phyloP scores from a whole-genome alignment of 2,113 vertebrate genomes.

The Grus americana region DNA sequence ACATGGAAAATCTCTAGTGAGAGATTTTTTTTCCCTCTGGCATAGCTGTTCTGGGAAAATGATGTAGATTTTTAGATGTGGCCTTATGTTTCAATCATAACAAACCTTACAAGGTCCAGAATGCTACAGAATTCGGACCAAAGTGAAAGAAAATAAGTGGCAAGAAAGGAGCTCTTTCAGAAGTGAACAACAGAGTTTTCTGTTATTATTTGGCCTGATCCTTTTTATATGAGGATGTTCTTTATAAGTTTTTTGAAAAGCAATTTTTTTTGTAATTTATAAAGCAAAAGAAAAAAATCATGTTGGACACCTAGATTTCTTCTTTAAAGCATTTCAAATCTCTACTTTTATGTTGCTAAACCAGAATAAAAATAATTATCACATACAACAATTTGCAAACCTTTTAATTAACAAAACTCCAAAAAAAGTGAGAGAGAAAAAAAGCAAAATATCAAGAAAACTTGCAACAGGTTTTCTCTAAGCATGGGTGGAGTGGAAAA shows the following conservation, averaged over 20 bases:
- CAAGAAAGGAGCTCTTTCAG: background rate
- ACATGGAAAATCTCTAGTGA: background rate
- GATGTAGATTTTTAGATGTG: background rate
- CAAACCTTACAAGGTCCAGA: background rate
- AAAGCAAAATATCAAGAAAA: slow-evolving; percentile 69
- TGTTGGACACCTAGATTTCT: background rate
- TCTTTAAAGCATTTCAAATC: slow-evolving; percentile 5
- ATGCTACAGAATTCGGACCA: background rate
- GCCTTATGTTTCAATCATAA: background rate
- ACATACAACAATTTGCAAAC: slow-evolving; percentile 42
- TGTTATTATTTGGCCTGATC: background rate
- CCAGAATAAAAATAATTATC: slow-evolving; percentile 53
- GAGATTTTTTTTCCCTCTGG: background rate
- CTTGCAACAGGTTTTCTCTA: slow-evolving; percentile 76
- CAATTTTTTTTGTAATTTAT: background rate
- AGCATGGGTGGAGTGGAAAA: slow-evolving; percentile 81
- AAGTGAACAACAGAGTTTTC: background rate
- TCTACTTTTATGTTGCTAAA: slow-evolving; percentile 28
- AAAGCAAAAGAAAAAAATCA: background rate
- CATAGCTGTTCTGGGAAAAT: background rate
- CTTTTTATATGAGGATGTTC: background rate
- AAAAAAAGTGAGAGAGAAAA: background rate
- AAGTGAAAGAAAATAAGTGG: background rate
- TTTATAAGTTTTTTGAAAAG: background rate
- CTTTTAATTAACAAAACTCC: slow-evolving; percentile 63